These are phyloP conservation scores for Mythimna albipuncta DNA, from an alignment of 2,888 invertebrate species.

Conservation along the genomic window DNA sequence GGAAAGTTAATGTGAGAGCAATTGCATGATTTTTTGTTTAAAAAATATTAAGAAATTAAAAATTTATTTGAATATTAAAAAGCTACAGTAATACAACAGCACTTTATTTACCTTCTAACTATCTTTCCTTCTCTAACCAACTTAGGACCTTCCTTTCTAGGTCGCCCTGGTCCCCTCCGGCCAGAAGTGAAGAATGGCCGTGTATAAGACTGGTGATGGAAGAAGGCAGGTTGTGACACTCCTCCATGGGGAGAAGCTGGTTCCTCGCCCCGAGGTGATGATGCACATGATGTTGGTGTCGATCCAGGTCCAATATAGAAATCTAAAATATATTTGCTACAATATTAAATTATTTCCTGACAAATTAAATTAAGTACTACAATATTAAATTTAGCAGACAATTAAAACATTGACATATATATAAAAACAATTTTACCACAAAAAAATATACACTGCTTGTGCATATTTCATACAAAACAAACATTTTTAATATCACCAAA, in stretches of 20 bases:
- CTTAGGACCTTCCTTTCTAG: constrained; percentile 93
- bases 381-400: too few species aligned
- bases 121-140: constrained; percentile 87
- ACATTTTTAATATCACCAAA: background rate
- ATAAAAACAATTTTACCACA: background rate
- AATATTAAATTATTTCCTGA: constrained; percentile 13
- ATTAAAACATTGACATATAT: background rate
- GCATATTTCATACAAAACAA: background rate
- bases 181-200: constrained; percentile 89
- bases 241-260: constrained; percentile 91
- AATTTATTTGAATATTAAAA: background rate
- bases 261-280: constrained; percentile 91
- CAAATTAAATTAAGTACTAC: too few species aligned
- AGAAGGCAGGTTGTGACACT: constrained; percentile 82
- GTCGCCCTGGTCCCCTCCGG: constrained; percentile 94
- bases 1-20: background rate
- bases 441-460: background rate
- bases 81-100: background rate
- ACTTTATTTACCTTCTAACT: constrained; percentile 81
- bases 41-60: background rate
- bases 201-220: constrained; percentile 85
- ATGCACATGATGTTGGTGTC: constrained; percentile 92
- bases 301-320: constrained; percentile 92
- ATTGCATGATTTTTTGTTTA: background rate
- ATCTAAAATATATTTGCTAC: constrained; percentile 70